These are phyloP conservation scores for Diorhabda sublineata DNA, from an alignment of 1,140 invertebrate genomes.

Conservation along the genomic window DNA sequence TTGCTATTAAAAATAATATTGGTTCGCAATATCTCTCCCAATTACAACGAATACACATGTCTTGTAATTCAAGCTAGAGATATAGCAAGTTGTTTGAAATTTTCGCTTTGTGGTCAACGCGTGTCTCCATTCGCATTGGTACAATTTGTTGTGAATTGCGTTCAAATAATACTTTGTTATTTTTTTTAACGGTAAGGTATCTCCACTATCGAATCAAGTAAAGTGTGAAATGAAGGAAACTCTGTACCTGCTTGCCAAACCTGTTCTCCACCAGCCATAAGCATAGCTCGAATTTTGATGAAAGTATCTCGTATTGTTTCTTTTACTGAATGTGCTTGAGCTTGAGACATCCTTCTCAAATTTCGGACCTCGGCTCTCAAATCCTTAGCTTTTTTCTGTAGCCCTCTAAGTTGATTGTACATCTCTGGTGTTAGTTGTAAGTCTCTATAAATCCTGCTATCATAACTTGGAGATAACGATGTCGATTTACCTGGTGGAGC, in stretches of 20 bases:
- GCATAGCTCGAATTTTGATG: conserved; percentile 72
- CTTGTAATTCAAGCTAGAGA: too few species aligned
- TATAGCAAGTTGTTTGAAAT: too few species aligned
- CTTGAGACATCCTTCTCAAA: conserved; percentile 81
- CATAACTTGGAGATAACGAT: conserved; percentile 64
- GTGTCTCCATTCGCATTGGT: too few species aligned
- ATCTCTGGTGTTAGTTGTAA: conserved; percentile 76
- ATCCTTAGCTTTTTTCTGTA: conserved; percentile 89
- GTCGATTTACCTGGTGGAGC: conserved; percentile 76
- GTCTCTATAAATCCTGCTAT: conserved; percentile 56
- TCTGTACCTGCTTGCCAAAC: conserved; percentile 45
- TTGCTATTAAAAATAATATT: too few species aligned
- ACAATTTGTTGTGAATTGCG: too few species aligned
- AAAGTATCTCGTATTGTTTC: conserved; percentile 89
- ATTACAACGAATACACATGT: too few species aligned
- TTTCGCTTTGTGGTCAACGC: too few species aligned
- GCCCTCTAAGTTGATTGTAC: conserved; percentile 75
- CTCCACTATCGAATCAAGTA: too few species aligned
- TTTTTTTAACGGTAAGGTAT: too few species aligned
- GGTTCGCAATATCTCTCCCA: too few species aligned
- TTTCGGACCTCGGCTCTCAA: conserved; percentile 84
- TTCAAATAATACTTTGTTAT: too few species aligned
- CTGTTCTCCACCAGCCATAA: conserved; percentile 60
- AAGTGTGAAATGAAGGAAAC: not conserved
- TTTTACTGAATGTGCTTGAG: conserved; percentile 83